A percentile compares a stretch with the other conserved stretches of the same genome.
Conservation (phyloP, 2,113 vertebrate genomes). For the Raphicerus campestris region DNA sequence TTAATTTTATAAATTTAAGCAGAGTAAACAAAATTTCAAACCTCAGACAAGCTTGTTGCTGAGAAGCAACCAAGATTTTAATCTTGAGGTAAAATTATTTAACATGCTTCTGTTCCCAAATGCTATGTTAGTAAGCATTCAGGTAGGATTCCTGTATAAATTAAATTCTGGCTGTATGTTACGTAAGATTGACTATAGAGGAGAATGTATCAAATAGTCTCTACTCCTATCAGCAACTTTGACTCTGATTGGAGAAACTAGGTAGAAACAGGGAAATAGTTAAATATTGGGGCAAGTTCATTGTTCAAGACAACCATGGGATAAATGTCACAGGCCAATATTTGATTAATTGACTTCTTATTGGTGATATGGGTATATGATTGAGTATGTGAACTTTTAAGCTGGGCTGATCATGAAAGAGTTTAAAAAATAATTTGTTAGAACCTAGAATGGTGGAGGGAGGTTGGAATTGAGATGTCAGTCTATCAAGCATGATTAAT, state of each 20-base stretch:
- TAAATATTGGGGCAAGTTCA: not conserved
- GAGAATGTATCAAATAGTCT: conserved; percentile 6
- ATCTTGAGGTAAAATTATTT: conserved; percentile 1
- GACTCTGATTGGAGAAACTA: not conserved
- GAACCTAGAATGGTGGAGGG: not conserved
- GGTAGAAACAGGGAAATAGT: not conserved
- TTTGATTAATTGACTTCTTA: not conserved
- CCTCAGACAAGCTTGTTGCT: conserved; percentile 12
- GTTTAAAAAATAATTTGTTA: conserved; percentile 1
- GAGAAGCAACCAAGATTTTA: conserved; percentile 1
- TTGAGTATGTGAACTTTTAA: not conserved
- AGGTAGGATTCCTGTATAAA: not conserved
- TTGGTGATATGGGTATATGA: not conserved
- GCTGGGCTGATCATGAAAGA: not conserved
- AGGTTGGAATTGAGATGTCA: not conserved
- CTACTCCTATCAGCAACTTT: not conserved
- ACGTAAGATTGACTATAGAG: not conserved
- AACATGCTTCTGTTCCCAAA: not conserved
- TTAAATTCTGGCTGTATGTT: too few species aligned
- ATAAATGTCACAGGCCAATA: not conserved
- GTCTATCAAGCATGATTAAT: not conserved
- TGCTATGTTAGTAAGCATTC: not conserved
- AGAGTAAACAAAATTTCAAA: conserved; percentile 17
- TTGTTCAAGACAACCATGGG: not conserved
- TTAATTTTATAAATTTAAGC: not conserved